Conservation (phyloP, 2,888 invertebrate genomes). For the Hartigia nigra region DNA sequence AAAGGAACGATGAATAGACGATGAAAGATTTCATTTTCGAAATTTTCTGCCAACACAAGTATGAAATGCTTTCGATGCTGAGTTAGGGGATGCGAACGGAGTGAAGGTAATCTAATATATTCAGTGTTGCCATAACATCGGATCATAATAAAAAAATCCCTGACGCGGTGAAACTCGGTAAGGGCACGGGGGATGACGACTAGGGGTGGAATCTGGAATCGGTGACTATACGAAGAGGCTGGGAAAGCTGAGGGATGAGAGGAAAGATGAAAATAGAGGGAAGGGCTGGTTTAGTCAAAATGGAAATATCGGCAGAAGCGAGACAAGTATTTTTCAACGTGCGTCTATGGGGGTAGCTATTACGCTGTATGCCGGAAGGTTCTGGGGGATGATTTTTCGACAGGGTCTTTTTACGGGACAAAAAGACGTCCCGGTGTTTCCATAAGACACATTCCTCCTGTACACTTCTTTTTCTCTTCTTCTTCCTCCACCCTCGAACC, state of each 20-base stretch:
- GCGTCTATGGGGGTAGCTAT: background rate
- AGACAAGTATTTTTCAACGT: background rate
- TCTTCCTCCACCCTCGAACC: background rate
- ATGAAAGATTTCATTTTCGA: background rate
- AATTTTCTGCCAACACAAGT: background rate
- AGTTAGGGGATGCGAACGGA: background rate
- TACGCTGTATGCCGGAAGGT: background rate
- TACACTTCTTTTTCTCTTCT: background rate
- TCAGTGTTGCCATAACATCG: constrained; percentile 25
- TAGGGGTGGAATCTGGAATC: background rate
- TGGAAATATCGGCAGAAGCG: background rate
- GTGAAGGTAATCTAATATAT: constrained; percentile 20
- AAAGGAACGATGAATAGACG: background rate
- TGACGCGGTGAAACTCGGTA: constrained; percentile 9
- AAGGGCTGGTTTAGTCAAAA: background rate
- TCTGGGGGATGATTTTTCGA: background rate
- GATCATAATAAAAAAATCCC: constrained; percentile 25
- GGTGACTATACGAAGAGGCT: background rate
- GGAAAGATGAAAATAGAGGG: background rate
- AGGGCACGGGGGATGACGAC: background rate
- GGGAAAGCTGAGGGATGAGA: background rate
- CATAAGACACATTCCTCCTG: background rate
- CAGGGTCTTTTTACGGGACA: background rate
- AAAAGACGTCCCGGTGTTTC: background rate
- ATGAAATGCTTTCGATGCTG: background rate